Conservation (phyloP, 1,140 invertebrate genomes). For the Spodoptera frugiperda region DNA sequence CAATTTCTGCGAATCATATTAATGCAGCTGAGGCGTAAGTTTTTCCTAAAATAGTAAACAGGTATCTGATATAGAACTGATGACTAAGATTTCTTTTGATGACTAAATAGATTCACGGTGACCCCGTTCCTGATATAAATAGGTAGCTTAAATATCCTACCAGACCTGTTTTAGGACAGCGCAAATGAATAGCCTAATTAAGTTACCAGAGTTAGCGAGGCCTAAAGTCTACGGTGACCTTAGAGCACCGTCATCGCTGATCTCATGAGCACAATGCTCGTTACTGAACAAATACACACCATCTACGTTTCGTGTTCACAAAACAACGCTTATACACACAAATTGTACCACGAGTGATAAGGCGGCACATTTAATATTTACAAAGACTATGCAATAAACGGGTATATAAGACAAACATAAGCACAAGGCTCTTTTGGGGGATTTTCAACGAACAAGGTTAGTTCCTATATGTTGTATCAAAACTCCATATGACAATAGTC, state of each 20-base stretch:
- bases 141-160: background rate
- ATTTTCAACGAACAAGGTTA: constrained; percentile 36
- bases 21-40: no score
- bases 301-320: constrained; percentile 29
- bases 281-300: constrained; percentile 36
- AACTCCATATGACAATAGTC: background rate
- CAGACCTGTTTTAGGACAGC: background rate
- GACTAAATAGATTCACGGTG: background rate
- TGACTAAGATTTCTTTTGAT: no score
- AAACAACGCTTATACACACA: constrained; percentile 22
- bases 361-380: constrained; percentile 35
- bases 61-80: no score
- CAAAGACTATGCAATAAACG: constrained; percentile 25
- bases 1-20: background rate
- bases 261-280: constrained; percentile 61
- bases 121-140: constrained; percentile 4
- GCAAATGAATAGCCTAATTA: constrained; percentile 38
- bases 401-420: constrained; percentile 33
- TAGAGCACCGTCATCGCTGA: constrained; percentile 66
- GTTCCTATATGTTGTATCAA: background rate
- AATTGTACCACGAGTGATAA: constrained; percentile 31
- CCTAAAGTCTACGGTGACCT: constrained; percentile 58
- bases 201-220: constrained; percentile 5
- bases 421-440: constrained; percentile 18
- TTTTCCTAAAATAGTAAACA: no score